phyloP scores from a whole-genome alignment of 2,888 invertebrate species.

The Osedax frankpressi region DNA sequence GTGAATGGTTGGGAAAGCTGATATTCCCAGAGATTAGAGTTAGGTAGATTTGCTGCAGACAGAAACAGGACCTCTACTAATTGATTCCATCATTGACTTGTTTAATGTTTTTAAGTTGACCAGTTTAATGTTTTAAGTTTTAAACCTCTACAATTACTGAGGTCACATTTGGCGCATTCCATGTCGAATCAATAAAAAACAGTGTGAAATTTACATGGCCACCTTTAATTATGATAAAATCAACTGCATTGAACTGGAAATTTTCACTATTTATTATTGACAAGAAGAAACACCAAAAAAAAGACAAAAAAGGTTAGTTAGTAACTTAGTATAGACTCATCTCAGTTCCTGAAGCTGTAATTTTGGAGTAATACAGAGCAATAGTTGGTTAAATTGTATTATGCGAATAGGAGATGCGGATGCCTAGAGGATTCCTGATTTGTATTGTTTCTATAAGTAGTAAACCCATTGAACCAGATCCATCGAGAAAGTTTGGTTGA shows the following conservation, averaged over 20 bases:
- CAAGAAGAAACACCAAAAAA: background rate
- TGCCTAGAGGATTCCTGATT: background rate
- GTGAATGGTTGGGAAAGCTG: background rate
- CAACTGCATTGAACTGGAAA: background rate
- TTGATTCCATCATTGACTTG: too few species aligned
- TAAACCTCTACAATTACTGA: background rate
- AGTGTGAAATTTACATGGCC: too few species aligned
- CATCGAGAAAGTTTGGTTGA: background rate
- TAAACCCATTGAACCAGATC: background rate
- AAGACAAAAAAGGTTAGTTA: background rate
- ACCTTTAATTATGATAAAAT: too few species aligned
- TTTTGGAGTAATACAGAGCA: background rate
- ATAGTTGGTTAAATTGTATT: background rate
- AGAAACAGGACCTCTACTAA: too few species aligned
- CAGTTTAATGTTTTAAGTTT: background rate
- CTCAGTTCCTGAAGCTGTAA: background rate
- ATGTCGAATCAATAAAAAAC: background rate
- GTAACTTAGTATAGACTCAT: background rate
- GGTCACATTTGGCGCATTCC: background rate
- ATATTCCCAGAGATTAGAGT: slow-evolving; percentile 14
- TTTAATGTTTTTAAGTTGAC: background rate
- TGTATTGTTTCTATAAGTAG: background rate
- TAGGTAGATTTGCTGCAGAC: too few species aligned
- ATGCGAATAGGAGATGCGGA: background rate
- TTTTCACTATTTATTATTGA: background rate